A percentile compares a stretch with the other conserved stretches of the same genome.
phyloP scores from a whole-genome alignment of 2,113 vertebrate genomes.

The Ovis canadensis region DNA sequence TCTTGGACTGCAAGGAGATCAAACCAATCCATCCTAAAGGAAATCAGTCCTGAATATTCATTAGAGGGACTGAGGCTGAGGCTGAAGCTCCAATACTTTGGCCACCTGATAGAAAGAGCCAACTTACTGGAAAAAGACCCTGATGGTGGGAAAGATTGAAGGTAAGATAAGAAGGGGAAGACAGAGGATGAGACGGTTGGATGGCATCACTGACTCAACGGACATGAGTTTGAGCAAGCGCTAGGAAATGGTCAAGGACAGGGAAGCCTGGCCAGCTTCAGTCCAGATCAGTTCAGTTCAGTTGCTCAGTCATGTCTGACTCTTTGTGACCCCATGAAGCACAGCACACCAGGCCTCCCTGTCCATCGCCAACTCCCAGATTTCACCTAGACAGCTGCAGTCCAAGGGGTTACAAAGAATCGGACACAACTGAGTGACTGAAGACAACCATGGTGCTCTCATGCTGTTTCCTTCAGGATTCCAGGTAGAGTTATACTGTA shows the following conservation, averaged over 20 bases:
- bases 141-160: neutral
- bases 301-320: accelerated
- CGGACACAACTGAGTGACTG: neutral
- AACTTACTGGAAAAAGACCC: neutral
- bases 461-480: neutral
- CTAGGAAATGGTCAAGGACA: neutral
- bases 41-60: neutral
- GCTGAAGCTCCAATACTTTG: neutral
- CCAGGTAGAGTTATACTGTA: neutral
- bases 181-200: neutral
- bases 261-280: neutral
- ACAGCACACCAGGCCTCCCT: neutral
- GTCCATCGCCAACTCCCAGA: accelerated
- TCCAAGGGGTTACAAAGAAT: neutral
- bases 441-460: neutral
- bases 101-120: neutral
- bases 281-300: neutral
- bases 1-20: neutral
- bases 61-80: neutral
- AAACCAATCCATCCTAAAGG: neutral
- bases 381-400: neutral
- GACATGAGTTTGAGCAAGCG: neutral
- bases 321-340: neutral
- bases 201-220: neutral
- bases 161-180: neutral